Percentiles rank a stretch among this genome's conserved stretches.
phyloP scores from a whole-genome alignment of 2,797 vertebrate species.

The Lindbergichthys nudifrons region DNA sequence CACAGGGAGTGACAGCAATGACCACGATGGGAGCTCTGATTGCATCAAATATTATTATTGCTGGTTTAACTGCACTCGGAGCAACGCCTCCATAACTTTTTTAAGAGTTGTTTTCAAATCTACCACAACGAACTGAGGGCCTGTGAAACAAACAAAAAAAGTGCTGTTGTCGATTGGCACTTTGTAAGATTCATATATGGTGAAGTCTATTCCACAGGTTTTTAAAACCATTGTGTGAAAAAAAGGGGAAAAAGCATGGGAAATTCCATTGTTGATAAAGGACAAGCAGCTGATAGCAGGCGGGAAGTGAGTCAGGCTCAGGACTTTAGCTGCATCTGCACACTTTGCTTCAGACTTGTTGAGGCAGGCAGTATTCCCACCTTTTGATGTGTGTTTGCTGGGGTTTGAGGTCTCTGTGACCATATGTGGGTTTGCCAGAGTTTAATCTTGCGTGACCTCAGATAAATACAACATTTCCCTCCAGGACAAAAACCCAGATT shows the following conservation, averaged over 20 bases:
- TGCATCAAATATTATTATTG: constrained; percentile 66
- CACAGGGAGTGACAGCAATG: constrained; percentile 69
- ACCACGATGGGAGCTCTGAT: constrained; percentile 53
- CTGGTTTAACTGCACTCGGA: constrained; percentile 63
- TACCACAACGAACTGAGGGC: constrained; percentile 23
- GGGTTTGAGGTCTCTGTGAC: constrained; percentile 27
- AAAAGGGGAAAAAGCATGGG: constrained; percentile 55
- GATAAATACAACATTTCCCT: constrained; percentile 49
- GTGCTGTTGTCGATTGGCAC: background rate
- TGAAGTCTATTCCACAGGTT: constrained; percentile 30
- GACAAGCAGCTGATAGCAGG: constrained; percentile 74
- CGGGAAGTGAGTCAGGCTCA: constrained; percentile 79
- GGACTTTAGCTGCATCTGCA: constrained; percentile 55
- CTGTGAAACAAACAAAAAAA: constrained; percentile 38
- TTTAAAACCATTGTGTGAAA: constrained; percentile 39
- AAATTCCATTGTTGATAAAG: constrained; percentile 69
- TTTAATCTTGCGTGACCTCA: constrained; percentile 46
- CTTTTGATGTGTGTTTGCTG: constrained; percentile 58
- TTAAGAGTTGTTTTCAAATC: constrained; percentile 69
- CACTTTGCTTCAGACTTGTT: constrained; percentile 71
- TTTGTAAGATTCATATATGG: background rate
- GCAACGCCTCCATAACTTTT: constrained; percentile 66
- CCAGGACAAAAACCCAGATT: constrained; percentile 33
- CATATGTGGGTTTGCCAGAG: constrained; percentile 21
- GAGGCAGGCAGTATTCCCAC: constrained; percentile 61